These are phyloP conservation scores for Cyprinus carpio DNA, from an alignment of 2,113 vertebrate species.

Conservation along the genomic window DNA sequence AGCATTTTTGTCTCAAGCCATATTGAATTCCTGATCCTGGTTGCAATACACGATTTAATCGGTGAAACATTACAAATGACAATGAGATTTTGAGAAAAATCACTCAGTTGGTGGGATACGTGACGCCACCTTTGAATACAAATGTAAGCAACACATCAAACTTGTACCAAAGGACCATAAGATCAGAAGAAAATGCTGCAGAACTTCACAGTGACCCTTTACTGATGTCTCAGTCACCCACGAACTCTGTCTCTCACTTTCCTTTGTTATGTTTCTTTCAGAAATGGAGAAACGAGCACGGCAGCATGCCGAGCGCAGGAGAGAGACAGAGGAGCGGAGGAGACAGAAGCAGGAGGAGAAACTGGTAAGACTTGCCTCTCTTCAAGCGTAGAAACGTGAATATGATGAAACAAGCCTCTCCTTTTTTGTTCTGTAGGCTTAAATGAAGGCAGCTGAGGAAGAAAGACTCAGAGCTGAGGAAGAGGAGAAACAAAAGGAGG, in stretches of 20 bases:
- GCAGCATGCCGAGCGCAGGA: slow-evolving; percentile 80
- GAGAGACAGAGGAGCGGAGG: slow-evolving; percentile 82
- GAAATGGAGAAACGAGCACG: slow-evolving; percentile 90
- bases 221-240: background rate
- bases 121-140: background rate
- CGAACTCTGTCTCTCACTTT: background rate
- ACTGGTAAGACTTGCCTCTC: slow-evolving; percentile 50
- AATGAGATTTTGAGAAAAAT: background rate
- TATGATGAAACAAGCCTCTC: too few species aligned
- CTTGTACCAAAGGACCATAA: background rate
- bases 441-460: slow-evolving; percentile 83
- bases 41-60: too few species aligned
- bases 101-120: background rate
- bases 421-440: slow-evolving; percentile 71
- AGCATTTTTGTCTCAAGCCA: too few species aligned
- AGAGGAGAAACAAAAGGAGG: slow-evolving; percentile 78
- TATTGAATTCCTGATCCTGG: too few species aligned
- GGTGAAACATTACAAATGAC: background rate
- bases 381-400: background rate
- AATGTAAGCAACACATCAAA: background rate
- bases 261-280: slow-evolving; percentile 58
- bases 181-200: background rate
- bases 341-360: slow-evolving; percentile 83
- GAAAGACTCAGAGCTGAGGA: slow-evolving; percentile 77
- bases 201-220: slow-evolving; percentile 4